Percentiles rank a stretch among this genome's conserved stretches.
These are phyloP conservation scores for Trachelus stipa DNA, from an alignment of 2,888 invertebrate species.

Conservation along the genomic window DNA sequence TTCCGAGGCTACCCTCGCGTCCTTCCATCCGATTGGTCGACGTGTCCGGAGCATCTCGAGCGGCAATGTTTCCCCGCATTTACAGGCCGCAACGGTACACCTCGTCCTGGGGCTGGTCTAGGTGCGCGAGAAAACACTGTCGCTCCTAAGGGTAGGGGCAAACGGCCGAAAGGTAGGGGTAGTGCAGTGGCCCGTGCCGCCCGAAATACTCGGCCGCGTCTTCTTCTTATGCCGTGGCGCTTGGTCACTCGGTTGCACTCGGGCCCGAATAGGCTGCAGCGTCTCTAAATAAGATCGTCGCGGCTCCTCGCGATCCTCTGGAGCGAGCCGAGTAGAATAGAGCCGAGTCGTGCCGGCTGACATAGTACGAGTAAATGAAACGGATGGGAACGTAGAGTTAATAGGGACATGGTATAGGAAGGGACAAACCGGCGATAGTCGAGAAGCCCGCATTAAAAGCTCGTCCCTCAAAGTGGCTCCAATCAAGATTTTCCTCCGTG, in stretches of 20 bases:
- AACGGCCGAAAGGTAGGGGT: conserved; percentile 14
- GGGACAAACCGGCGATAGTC: neutral
- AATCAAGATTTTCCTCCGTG: neutral
- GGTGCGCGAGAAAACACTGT: neutral
- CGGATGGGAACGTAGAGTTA: neutral
- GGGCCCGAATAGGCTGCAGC: conserved; percentile 2
- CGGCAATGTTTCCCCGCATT: neutral
- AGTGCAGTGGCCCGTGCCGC: conserved; percentile 48
- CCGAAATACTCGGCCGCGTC: conserved; percentile 41
- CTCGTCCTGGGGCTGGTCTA: neutral
- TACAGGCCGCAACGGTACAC: neutral
- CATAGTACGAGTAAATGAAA: neutral
- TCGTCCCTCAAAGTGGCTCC: neutral
- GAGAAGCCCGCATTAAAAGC: neutral
- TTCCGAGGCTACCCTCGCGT: neutral
- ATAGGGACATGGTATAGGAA: neutral
- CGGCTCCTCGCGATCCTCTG: neutral
- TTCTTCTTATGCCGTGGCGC: conserved; percentile 14
- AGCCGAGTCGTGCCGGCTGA: neutral
- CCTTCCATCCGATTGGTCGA: neutral
- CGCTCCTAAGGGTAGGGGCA: neutral
- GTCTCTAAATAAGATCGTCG: neutral
- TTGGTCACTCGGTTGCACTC: conserved; percentile 8
- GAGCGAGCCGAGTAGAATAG: neutral
- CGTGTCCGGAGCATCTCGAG: neutral